A percentile compares a stretch with the other conserved stretches of the same genome.
Conservation (phyloP, 2,888 invertebrate species). For the Drosophila melanosoma region DNA sequence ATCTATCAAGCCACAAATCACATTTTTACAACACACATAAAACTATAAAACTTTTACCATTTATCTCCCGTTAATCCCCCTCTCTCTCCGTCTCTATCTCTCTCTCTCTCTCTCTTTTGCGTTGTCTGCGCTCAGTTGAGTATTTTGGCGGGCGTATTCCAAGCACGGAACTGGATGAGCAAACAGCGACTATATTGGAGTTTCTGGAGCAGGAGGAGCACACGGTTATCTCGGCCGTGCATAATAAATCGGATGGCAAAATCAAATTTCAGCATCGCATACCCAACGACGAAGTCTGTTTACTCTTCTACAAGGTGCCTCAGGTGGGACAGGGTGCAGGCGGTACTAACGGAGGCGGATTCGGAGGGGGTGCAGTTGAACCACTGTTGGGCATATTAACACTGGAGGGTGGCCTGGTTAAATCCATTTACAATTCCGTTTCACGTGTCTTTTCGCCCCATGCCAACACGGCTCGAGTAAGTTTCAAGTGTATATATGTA, state of each 20-base stretch:
- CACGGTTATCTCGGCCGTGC: constrained; percentile 85
- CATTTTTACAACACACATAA: constrained; percentile 10
- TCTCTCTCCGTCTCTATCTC: too few relatives aligned
- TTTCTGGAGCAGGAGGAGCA: constrained; percentile 86
- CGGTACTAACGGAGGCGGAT: neutral
- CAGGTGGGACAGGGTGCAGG: constrained; percentile 71
- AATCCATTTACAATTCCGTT: constrained; percentile 86
- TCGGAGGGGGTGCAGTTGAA: constrained; percentile 46
- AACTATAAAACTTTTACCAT: constrained; percentile 37
- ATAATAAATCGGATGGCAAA: constrained; percentile 84
- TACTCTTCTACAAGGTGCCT: constrained; percentile 85
- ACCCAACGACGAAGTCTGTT: constrained; percentile 84
- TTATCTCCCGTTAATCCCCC: neutral
- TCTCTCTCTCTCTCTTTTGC: neutral
- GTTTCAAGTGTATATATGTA: constrained; percentile 38
- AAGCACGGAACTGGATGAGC: constrained; percentile 78
- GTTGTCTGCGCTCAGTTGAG: constrained; percentile 69
- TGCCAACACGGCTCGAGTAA: constrained; percentile 82
- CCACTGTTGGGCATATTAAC: constrained; percentile 85
- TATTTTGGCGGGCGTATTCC: constrained; percentile 82
- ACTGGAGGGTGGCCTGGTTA: constrained; percentile 85
- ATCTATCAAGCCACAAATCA: neutral
- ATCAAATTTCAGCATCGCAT: constrained; percentile 85
- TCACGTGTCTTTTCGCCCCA: constrained; percentile 85
- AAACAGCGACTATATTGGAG: constrained; percentile 84